These are phyloP conservation scores for Lates japonicus DNA, from an alignment of 2,797 vertebrate genomes.

Conservation along the genomic window DNA sequence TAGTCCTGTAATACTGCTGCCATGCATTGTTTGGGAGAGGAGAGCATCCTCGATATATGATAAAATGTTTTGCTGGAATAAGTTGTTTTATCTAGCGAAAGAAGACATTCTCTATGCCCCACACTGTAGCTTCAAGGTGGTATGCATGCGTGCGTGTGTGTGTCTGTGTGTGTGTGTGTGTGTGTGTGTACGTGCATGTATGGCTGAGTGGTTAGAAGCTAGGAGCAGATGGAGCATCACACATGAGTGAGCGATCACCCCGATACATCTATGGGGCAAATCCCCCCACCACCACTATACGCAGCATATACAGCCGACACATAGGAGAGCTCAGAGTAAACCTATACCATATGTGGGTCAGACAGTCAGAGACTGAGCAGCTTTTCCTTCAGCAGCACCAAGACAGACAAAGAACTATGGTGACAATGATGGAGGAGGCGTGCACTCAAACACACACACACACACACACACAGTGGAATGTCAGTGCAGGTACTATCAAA, in stretches of 20 bases:
- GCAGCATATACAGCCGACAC: constrained; percentile 34
- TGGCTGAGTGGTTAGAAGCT: constrained; percentile 39
- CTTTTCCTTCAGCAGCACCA: constrained; percentile 55
- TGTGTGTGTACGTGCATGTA: background rate
- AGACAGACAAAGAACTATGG: constrained; percentile 66
- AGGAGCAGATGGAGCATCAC: constrained; percentile 73
- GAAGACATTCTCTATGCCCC: background rate
- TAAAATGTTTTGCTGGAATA: constrained; percentile 17
- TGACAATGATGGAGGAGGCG: constrained; percentile 77
- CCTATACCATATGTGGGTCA: constrained; percentile 77
- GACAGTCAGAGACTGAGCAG: constrained; percentile 59
- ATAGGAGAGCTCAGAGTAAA: constrained; percentile 55
- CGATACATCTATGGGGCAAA: constrained; percentile 53
- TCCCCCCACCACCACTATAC: constrained; percentile 37
- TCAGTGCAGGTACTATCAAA: constrained; percentile 52
- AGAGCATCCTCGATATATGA: background rate
- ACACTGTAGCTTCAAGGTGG: constrained; percentile 1
- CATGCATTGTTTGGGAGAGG: background rate
- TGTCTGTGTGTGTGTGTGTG: background rate
- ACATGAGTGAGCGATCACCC: constrained; percentile 65
- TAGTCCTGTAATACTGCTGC: background rate
- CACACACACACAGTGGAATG: constrained; percentile 57
- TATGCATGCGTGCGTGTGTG: constrained; percentile 7
- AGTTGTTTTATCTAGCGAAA: constrained; percentile 8
- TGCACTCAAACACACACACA: constrained; percentile 46